phyloP scores from a whole-genome alignment of 1,140 invertebrate genomes.

The Nebria ingens region DNA sequence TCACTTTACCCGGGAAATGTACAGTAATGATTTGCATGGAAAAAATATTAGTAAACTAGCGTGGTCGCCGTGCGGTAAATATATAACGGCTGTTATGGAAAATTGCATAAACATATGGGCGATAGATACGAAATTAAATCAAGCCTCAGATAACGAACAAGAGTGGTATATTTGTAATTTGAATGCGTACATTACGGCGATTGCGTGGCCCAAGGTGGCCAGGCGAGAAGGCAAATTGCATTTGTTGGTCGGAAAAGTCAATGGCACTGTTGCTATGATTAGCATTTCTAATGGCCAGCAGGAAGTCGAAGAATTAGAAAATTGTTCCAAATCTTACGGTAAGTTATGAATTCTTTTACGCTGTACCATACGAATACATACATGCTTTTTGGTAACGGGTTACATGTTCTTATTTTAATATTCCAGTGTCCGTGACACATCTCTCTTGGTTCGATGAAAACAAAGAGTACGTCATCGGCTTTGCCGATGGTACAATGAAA shows the following conservation, averaged over 20 bases:
- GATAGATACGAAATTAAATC: conserved; percentile 14
- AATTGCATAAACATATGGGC: conserved; percentile 49
- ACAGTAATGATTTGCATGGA: conserved; percentile 42
- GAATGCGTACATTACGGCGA: conserved; percentile 39
- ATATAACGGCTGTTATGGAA: conserved; percentile 46
- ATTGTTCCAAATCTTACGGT: conserved; percentile 37
- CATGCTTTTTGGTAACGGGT: conserved; percentile 9
- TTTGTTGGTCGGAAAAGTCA: conserved; percentile 43
- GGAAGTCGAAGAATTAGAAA: conserved; percentile 34
- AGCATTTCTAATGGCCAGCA: conserved; percentile 24
- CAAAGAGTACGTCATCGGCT: conserved; percentile 43
- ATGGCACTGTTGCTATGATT: conserved; percentile 37
- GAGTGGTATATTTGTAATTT: conserved; percentile 35
- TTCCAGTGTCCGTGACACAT: conserved; percentile 41
- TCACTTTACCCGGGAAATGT: conserved; percentile 39
- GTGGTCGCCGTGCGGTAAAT: conserved; percentile 44
- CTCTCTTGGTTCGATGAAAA: conserved; percentile 47
- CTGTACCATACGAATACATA: not conserved
- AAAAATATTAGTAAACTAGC: conserved; percentile 40
- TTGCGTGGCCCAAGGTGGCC: conserved; percentile 38
- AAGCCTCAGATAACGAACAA: conserved; percentile 14
- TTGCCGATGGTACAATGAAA: conserved; percentile 44
- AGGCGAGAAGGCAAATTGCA: conserved; percentile 33
- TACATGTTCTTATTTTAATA: conserved; percentile 16
- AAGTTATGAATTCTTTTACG: conserved; percentile 13